phyloP scores from a whole-genome alignment of 1,140 invertebrate species.

The Antheraea pernyi region DNA sequence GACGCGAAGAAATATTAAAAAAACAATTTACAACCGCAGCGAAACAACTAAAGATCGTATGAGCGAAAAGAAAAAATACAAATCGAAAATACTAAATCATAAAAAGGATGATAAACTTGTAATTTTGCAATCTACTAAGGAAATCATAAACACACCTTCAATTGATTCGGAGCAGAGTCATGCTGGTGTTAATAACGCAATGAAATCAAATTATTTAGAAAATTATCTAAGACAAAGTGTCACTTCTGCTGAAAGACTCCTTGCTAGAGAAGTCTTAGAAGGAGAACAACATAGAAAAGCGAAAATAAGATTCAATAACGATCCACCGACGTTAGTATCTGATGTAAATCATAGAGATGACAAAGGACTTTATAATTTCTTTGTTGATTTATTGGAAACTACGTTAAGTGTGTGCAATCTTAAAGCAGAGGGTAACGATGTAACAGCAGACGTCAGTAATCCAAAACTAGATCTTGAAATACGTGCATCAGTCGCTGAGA shows the following conservation, averaged over 20 bases:
- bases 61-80: conserved; percentile 29
- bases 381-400: conserved; percentile 52
- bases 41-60: neutral
- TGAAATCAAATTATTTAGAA: conserved; percentile 14
- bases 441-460: conserved; percentile 12
- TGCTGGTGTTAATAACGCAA: neutral
- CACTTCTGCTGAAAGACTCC: neutral
- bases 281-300: conserved; percentile 8
- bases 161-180: conserved; percentile 33
- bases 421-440: conserved; percentile 12
- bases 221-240: neutral
- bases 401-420: conserved; percentile 45
- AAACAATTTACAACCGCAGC: neutral
- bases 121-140: conserved; percentile 41
- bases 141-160: conserved; percentile 40
- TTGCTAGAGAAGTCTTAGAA: conserved; percentile 36
- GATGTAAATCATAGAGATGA: conserved; percentile 28
- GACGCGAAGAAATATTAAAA: neutral
- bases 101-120: conserved; percentile 30
- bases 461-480: conserved; percentile 37
- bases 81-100: conserved; percentile 41
- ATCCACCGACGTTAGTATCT: conserved; percentile 33
- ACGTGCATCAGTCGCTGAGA: conserved; percentile 39
- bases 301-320: conserved; percentile 13
- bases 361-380: conserved; percentile 45